These are phyloP conservation scores for Adoxophyes honmai DNA, from an alignment of 1,140 invertebrate genomes.

Conservation along the genomic window DNA sequence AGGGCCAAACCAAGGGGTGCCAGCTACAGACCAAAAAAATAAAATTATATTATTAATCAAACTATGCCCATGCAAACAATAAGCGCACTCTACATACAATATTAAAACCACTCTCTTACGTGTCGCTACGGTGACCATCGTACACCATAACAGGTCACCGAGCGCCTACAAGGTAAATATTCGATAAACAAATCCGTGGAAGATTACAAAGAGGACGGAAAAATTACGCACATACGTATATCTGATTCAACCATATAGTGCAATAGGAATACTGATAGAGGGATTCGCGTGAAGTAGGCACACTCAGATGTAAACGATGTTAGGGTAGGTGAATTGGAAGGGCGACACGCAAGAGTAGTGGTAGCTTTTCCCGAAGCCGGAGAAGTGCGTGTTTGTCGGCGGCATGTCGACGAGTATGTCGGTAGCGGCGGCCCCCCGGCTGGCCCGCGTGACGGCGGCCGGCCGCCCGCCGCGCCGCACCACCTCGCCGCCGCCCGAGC, in stretches of 20 bases:
- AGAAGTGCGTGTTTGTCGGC: conserved; percentile 68
- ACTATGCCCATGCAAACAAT: conserved; percentile 60
- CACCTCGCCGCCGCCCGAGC: conserved; percentile 49
- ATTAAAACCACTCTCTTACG: conserved; percentile 47
- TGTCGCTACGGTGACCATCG: conserved; percentile 24
- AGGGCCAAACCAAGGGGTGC: conserved; percentile 75
- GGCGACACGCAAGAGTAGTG: conserved; percentile 77
- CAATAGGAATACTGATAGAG: conserved; percentile 20
- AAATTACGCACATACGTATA: conserved; percentile 19
- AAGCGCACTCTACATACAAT: conserved; percentile 51
- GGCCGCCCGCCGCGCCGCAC: conserved; percentile 62
- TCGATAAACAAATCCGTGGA: conserved; percentile 6
- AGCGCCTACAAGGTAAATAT: neutral
- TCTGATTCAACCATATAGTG: neutral
- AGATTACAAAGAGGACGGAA: conserved; percentile 19
- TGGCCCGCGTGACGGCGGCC: conserved; percentile 71
- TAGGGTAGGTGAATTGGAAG: conserved; percentile 71
- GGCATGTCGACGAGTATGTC: conserved; percentile 66
- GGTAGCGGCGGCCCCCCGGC: conserved; percentile 63
- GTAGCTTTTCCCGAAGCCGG: conserved; percentile 72
- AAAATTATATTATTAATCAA: conserved; percentile 38
- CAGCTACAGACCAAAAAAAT: conserved; percentile 71
- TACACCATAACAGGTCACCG: neutral
- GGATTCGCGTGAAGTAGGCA: conserved; percentile 19
- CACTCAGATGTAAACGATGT: conserved; percentile 66